Evolutionary conservation across 2,113 vertebrate genomes (phyloP), one percentile per base, ranked within the genome.

Genomic region (Oreochromis spilurus): DNA sequence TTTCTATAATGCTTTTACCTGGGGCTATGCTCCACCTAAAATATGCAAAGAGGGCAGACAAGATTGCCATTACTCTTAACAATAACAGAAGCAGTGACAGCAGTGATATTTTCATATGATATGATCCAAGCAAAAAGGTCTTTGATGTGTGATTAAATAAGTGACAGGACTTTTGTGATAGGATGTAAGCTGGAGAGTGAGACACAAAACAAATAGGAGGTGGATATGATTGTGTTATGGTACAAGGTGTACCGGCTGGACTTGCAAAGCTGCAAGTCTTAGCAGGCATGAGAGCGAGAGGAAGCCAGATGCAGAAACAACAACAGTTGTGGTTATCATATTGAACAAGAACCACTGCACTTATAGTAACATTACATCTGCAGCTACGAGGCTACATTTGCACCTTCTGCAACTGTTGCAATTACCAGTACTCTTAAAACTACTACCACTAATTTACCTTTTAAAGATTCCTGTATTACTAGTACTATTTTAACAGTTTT

Each of bases 31-130:
- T 83, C 84, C 83, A 87, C 29, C 9, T 60, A 77, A 89, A 87
- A 84, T 72, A 86, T 90, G 85, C 87, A 87, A 89, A 87, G 83
- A 62, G 53, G 24, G 36, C 4, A n/a, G 40, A 91, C 4, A 5
- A 45, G 79, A 52, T 50, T 43, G 38, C 14, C 77, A 77, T 84
- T 60, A 9, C 26, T 83, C 62, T 85, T 9, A 77, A 88, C 31
- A 87, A 80, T 54, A 91, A 88, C 82, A 88, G 88, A 50, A 50
- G 12, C 31, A 11, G 34, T 75, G 89, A 89, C 91, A 87, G 85
- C 79, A 5, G 26, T 83, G 91, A 86, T 81, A 85, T 89, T 92
- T 88, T 86, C 79, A 82, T 87, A 67, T 87, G 62, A 89, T 92
- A 87, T 86, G 87, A 87, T 89, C 84, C 72, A 83, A 87, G 55